Evolutionary conservation across 2,113 vertebrate genomes (phyloP), one percentile per base, ranked within the genome.

Genomic region (Melanostigma gelatinosum): DNA sequence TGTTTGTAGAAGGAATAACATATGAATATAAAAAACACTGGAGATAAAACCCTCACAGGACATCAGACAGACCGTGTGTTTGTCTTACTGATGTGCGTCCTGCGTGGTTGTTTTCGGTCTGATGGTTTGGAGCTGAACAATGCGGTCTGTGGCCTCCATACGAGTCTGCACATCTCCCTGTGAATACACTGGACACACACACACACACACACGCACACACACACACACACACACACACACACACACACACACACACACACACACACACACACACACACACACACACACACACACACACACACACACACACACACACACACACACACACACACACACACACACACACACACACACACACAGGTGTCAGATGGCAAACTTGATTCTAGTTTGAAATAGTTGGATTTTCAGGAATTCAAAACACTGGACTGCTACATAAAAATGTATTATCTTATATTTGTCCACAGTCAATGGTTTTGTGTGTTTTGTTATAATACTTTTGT

Each of bases 41-140:
- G 13, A 16, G 44, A 46, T 42, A 15, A 22, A 72, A 29, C 44
- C 11, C 6, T 2, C 16, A 46, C 13, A 20, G 6, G 34, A 32
- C 34, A 4, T 1, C 32, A 18, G 32, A 54, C 40, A 40, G 15
- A 34, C 32, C 34, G 34, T 48, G 71, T n/a, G 42, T 72, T 16
- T 11, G 27, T 75, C 85, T 83, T 72, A 87, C 81, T 87, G 80
- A 87, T 77, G 77, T 80, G 77, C 8, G 85, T 83, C 34, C 20
- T 77, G 55, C 76, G 72, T 18, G 72, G 77, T 8, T 10, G 66
- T 54, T 80, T 77, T 24, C 22, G 44, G 57, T 87, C 68, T 7
- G 80, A 20, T 3, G 72, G 15, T 69, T 77, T 87, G 68, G 77
- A 77, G 72, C 72, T 80, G 77, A 73, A 73, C 24, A 24, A 22